Conservation (phyloP, 2,113 vertebrate genomes). For the Percopsis transmontana region DNA sequence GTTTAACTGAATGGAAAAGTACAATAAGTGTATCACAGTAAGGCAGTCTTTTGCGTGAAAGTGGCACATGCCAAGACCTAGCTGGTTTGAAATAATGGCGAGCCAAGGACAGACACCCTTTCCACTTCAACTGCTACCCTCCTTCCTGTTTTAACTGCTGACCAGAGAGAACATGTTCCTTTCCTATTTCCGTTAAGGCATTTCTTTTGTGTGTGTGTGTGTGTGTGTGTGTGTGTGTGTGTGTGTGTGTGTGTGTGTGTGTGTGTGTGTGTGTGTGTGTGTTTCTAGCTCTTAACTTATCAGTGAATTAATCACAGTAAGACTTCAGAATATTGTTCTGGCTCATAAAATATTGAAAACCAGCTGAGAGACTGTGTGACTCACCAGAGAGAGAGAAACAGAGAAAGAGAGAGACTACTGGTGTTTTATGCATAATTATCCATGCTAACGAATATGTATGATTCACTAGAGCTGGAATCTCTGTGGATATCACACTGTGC, state of each 20-base stretch:
- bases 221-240: background rate
- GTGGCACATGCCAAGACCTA: background rate
- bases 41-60: no score
- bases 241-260: background rate
- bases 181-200: background rate
- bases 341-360: slow-evolving; percentile 47
- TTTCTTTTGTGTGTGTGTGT: background rate
- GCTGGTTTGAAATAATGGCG: no score
- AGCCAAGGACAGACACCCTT: slow-evolving; percentile 9
- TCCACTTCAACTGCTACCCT: background rate
- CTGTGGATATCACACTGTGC: slow-evolving; percentile 12
- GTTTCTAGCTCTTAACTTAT: background rate
- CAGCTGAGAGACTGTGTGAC: slow-evolving; percentile 13
- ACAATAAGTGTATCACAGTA: no score
- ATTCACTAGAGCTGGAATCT: slow-evolving; percentile 6
- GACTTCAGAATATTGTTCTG: slow-evolving; percentile 6
- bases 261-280: background rate
- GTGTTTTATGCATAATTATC: slow-evolving; percentile 17
- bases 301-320: background rate
- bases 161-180: background rate
- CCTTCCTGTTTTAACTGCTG: slow-evolving; percentile 39
- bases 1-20: no score
- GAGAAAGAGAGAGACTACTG: background rate
- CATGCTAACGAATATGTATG: slow-evolving; percentile 56
- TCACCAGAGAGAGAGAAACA: slow-evolving; percentile 33